Percentiles rank a stretch among this genome's conserved stretches.
phyloP scores from a whole-genome alignment of 2,888 invertebrate species.

The Dolichopus griseipennis region DNA sequence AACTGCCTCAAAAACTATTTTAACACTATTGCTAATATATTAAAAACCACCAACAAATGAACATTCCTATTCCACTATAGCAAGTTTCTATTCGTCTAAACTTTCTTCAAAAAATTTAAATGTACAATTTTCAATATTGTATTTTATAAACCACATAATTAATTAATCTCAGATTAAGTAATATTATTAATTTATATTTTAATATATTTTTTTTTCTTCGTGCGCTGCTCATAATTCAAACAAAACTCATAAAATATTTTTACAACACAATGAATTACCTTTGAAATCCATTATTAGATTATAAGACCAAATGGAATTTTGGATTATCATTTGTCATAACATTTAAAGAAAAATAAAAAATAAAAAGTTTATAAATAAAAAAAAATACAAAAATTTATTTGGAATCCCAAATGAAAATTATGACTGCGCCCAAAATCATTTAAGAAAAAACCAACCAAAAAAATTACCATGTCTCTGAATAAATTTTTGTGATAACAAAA shows the following conservation, averaged over 20 bases:
- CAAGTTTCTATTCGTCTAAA: too few relatives aligned
- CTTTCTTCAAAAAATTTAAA: too few relatives aligned
- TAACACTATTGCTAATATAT: too few relatives aligned
- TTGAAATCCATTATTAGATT: not conserved
- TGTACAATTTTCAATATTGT: too few relatives aligned
- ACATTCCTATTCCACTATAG: too few relatives aligned
- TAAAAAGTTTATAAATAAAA: not conserved
- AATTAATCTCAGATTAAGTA: conserved; percentile 4
- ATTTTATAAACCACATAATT: too few relatives aligned
- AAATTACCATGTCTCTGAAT: not conserved
- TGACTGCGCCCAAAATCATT: not conserved
- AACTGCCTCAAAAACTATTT: too few relatives aligned
- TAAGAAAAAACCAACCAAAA: not conserved
- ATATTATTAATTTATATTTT: not conserved
- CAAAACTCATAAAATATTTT: not conserved
- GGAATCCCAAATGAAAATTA: not conserved
- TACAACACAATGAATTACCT: not conserved
- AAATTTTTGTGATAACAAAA: not conserved
- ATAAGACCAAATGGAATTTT: not conserved
- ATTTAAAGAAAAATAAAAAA: not conserved
- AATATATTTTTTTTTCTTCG: not conserved
- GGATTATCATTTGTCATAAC: not conserved
- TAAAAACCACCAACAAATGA: too few relatives aligned
- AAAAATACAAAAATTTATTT: not conserved
- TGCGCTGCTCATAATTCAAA: not conserved